Base-by-base conservation (phyloP, 2,113 vertebrate species). In the Gobius niger region DNA sequence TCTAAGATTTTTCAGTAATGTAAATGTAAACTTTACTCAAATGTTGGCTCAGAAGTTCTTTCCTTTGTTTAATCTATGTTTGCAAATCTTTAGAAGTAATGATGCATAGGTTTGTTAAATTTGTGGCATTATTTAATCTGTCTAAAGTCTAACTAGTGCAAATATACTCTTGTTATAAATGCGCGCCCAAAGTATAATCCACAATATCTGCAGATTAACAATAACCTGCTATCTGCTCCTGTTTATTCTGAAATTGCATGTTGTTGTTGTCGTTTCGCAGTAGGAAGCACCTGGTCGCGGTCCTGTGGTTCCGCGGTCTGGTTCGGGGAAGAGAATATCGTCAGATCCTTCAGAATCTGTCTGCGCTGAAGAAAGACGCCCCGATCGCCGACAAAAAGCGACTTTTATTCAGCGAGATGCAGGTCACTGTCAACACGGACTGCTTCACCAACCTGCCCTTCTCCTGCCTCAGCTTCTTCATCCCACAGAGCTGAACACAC, bases 281-380 rank as follows among this genome's bases (percentile, higher is more conserved):
- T 50, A 84, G 41, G 76, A 90, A 69, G 34, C 92, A 93, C 71
- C 85, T 93, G 57, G 62, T 80, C 0, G 91, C 91, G 0, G 70
- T 93, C 9, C 81, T 93, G 72, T 78, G 82, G 52, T 93, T 93
- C 80, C 73, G 91, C 52, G 93, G 93, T 7, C 53, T 87, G 14
- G 2, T 40, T 18, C 42, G 85, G 5, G 89, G 90, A 14, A 74
- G 82, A 0, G 88, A 91, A 7, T 83, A 75, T 47, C 89, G 75
- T 51, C 57, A 71, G 42, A 88, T 93, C 65, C 85, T 93, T 1
- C 86, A 67, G 53, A 49, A 7, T 1, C 57, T 93, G 16, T 6
- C 51, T 0, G 54, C 82, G 66, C 76, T 92, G 63, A 90, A 85
- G 78, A 72, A 51, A 54, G 66, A 54, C 0, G 15, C 40, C 0